phyloP scores from a whole-genome alignment of 2,888 invertebrate genomes.

The Alitta virens region DNA sequence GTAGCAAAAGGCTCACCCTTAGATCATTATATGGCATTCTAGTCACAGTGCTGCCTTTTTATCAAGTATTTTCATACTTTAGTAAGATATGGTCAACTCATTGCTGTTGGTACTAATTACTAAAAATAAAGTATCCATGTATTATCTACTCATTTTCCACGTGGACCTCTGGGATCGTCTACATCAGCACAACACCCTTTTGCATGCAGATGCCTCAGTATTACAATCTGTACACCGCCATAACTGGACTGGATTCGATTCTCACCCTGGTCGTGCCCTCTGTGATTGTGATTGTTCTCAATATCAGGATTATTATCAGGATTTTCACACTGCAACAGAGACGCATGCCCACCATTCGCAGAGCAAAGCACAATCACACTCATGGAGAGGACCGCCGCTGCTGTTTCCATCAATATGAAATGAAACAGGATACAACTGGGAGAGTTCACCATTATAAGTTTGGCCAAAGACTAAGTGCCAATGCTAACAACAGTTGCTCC shows the following conservation, averaged over 20 bases:
- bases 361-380: not conserved
- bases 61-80: too few species aligned
- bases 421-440: not conserved
- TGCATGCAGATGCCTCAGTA: conserved; percentile 17
- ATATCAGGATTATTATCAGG: conserved; percentile 16
- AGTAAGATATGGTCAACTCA: too few species aligned
- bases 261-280: conserved; percentile 19
- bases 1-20: too few species aligned
- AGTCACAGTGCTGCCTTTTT: too few species aligned
- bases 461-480: not conserved
- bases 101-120: too few species aligned
- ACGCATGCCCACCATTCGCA: not conserved
- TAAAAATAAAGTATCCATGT: too few species aligned
- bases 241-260: conserved; percentile 5
- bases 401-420: too few species aligned
- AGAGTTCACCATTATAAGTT: not conserved
- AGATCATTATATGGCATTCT: too few species aligned
- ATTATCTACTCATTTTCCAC: conserved; percentile 12
- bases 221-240: conserved; percentile 7
- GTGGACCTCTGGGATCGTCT: conserved; percentile 16
- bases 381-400: too few species aligned
- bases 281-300: conserved; percentile 12
- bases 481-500: not conserved
- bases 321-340: conserved; percentile 3
- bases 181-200: conserved; percentile 1